Evolutionary conservation across 2,113 vertebrate genomes (phyloP).

Genomic region (Pongo pygmaeus): DNA sequence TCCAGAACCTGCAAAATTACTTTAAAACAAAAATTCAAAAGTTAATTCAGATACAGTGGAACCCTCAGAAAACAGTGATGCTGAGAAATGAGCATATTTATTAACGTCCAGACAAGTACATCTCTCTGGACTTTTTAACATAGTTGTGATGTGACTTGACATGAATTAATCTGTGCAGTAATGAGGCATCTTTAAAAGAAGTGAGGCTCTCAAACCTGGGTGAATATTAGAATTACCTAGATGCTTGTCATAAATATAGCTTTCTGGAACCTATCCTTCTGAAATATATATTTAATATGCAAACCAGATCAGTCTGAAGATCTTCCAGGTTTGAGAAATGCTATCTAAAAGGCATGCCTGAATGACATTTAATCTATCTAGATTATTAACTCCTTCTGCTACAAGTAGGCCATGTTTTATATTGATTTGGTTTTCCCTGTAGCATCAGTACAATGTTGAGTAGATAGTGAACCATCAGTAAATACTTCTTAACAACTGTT

Average conservation of each 20-base stretch:
- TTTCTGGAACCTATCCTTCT: neutral
- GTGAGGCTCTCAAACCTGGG: neutral
- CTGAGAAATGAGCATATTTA: conserved; percentile 37
- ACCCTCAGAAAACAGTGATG: neutral
- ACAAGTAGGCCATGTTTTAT: neutral
- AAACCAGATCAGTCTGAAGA: conserved; percentile 1
- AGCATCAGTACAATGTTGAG: neutral
- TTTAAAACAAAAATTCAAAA: neutral
- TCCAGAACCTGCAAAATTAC: neutral
- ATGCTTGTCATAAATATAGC: neutral
- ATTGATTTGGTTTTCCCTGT: neutral
- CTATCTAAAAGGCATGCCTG: neutral
- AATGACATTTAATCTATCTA: neutral
- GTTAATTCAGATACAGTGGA: neutral
- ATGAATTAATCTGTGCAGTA: neutral
- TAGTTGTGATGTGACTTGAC: conserved; percentile 14
- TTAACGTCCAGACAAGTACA: conserved; percentile 28
- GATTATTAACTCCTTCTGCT: neutral
- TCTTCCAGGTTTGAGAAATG: neutral
- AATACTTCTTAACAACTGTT: neutral
- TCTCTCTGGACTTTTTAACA: neutral
- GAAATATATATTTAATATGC: conserved; percentile 33
- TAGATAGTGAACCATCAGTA: neutral
- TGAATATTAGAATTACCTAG: neutral
- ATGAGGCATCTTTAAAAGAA: conserved; percentile 26